Evolutionary conservation across 2,113 vertebrate genomes (phyloP).

Genomic region (Phocoena sinus): DNA sequence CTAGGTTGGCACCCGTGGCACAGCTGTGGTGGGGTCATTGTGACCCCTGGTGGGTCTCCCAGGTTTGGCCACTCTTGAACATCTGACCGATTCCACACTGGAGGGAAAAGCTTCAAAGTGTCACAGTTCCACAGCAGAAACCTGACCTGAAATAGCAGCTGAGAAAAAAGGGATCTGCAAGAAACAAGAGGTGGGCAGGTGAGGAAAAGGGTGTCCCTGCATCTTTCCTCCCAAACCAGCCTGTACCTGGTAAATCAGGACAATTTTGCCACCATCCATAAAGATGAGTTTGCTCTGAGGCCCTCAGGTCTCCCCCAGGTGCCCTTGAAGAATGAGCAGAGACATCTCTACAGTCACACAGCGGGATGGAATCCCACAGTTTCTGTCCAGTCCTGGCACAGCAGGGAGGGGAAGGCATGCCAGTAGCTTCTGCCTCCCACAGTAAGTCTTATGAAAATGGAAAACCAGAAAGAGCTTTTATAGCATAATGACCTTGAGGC

Average conservation of each 20-base stretch:
- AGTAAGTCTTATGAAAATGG: not conserved
- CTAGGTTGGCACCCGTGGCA: not conserved
- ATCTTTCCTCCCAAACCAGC: not conserved
- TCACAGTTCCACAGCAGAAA: not conserved
- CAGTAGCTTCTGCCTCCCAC: not conserved
- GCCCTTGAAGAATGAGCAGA: slow-evolving; percentile 10
- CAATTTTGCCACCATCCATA: not conserved
- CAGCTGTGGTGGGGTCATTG: not conserved
- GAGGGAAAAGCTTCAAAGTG: not conserved
- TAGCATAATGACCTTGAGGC: slow-evolving; percentile 35
- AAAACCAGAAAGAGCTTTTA: slow-evolving; percentile 28
- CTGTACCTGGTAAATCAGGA: not conserved
- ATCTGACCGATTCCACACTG: not conserved
- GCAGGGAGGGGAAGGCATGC: not conserved
- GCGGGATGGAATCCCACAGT: not conserved
- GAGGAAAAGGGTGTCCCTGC: not conserved
- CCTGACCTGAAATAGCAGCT: not conserved
- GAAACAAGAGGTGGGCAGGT: not conserved
- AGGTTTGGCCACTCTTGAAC: not conserved
- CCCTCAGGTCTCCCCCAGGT: not conserved
- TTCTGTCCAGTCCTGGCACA: not conserved
- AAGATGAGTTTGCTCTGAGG: not conserved
- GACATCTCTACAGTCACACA: not conserved
- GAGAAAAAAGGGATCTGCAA: not conserved
- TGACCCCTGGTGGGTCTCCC: not conserved